These are phyloP conservation scores for Myzus persicae DNA, from an alignment of 1,140 invertebrate species.

Conservation along the genomic window DNA sequence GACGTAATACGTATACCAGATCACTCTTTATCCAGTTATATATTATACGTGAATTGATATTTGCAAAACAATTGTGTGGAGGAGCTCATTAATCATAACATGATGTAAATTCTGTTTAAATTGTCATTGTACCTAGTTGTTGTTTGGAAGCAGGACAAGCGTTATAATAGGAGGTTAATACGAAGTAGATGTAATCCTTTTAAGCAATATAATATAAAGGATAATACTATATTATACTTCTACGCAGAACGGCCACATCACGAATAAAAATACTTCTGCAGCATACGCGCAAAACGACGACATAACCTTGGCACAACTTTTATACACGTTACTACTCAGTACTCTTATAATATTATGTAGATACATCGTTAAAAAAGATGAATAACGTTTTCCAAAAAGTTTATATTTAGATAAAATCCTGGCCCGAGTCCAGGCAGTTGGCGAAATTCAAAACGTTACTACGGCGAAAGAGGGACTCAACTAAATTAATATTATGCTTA, in stretches of 20 bases:
- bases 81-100: neutral
- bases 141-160: constrained; percentile 15
- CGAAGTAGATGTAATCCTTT: constrained; percentile 7
- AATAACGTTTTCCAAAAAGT: constrained; percentile 24
- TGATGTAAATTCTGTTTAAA: neutral
- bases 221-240: neutral
- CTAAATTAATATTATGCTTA: neutral
- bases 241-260: neutral
- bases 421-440: constrained; percentile 63
- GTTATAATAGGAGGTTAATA: neutral
- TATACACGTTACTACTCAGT: too few relatives aligned
- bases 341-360: neutral
- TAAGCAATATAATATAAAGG: neutral
- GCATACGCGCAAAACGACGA: neutral
- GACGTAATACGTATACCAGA: neutral
- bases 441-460: constrained; percentile 8
- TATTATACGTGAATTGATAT: neutral
- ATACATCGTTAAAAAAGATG: neutral
- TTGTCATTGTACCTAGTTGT: neutral
- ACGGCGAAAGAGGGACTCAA: neutral
- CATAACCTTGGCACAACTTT: constrained; percentile 16
- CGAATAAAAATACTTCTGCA: neutral
- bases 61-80: neutral
- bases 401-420: constrained; percentile 32
- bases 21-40: too few relatives aligned